Conservation (phyloP, 2,888 invertebrate genomes). For the Leuctra nigra region DNA sequence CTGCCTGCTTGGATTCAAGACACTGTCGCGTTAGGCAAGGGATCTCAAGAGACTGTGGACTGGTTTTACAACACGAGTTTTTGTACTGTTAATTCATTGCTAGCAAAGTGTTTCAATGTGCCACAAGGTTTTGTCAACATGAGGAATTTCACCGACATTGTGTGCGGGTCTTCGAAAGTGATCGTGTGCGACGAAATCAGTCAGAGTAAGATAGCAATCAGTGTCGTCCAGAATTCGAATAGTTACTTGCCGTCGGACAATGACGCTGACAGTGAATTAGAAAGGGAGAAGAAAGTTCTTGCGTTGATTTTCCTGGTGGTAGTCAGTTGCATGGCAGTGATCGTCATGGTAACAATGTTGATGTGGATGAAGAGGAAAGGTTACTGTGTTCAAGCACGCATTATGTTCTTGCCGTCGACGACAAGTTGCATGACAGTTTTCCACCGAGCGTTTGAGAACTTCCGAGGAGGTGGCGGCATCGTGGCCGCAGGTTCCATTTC, state of each 20-base stretch:
- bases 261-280: constrained; percentile 18
- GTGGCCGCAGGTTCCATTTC: constrained; percentile 55
- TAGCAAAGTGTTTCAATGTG: constrained; percentile 58
- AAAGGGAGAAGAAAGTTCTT: constrained; percentile 35
- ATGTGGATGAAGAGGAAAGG: constrained; percentile 53
- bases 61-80: constrained; percentile 45
- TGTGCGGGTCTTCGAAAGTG: constrained; percentile 47
- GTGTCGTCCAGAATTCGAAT: constrained; percentile 2
- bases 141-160: constrained; percentile 52
- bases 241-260: neutral
- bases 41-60: constrained; percentile 41
- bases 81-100: constrained; percentile 51
- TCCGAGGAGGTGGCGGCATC: constrained; percentile 12
- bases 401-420: constrained; percentile 20
- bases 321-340: constrained; percentile 46
- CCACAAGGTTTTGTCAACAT: constrained; percentile 56
- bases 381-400: constrained; percentile 45
- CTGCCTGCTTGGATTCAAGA: constrained; percentile 51
- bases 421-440: constrained; percentile 20
- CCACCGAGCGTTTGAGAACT: constrained; percentile 16
- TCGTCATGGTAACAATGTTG: constrained; percentile 48
- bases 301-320: constrained; percentile 48
- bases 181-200: constrained; percentile 52
- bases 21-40: constrained; percentile 41
- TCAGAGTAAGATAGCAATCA: constrained; percentile 2